Base-by-base conservation (phyloP, 2,797 vertebrate species). In the Avahi laniger region DNA sequence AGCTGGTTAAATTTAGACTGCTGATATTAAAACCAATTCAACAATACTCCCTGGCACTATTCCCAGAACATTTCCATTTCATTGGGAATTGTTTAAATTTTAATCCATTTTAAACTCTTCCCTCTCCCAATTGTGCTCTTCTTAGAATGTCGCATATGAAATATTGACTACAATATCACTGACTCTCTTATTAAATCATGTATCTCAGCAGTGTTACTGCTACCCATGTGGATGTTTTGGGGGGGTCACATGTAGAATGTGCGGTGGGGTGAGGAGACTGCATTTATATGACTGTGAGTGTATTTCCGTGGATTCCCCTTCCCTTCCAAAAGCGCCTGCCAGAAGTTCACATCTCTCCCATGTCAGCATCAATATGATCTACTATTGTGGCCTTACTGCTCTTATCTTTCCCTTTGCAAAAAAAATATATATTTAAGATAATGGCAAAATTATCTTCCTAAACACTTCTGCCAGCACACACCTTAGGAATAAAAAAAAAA, bases 21-120 rank as follows among this genome's bases (percentile, higher is more conserved):
- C 69, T 94, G 97, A 82, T 97, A 97, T 97, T 96, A 97, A 97
- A 97, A 96, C 91, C 95, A 94, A 95, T 94, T 97, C 91, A 91
- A 95, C 88, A 95, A 96, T 93, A 80, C 63, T 95, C 28, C 93
- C 93, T 97, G 92, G 96, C 97, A 95, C 17, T 63, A 76, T 94
- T 97, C 97, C 96, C 96, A 96, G 97, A 97, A 97, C 92, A 97
- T 92, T 92, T 95, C 92, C 79, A 87, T 97, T 95, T 97, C 96
- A 98, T 97, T 97, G 75, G 85, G 73, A 95, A 96, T 97, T 97
- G 96, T 95, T 97, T 97, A 97, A 95, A 96, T 97, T 97, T 95
- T 97, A 97, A 98, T 95, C 86, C 93, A 61, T 97, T 97, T 97
- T 94, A 96, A 97, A 75, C 57, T 24, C 67, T 87, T 93, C 63